Percentiles rank a stretch among this genome's conserved stretches.
Conservation (phyloP, 2,113 vertebrate species). For the Ellobius talpinus region DNA sequence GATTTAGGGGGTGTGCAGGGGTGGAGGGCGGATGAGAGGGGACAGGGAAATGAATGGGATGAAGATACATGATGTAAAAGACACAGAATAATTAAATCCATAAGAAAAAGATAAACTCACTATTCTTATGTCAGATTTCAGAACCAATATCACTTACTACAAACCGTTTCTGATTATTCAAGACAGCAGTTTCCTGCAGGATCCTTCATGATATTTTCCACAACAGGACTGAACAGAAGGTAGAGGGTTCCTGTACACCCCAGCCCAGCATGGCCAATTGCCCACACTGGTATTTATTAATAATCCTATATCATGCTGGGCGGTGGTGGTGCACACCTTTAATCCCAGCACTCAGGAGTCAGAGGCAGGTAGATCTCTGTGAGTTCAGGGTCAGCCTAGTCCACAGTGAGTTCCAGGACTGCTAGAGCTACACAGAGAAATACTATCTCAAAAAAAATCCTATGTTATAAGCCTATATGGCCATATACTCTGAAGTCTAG, state of each 20-base stretch:
- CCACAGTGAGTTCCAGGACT: not conserved
- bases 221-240: not conserved
- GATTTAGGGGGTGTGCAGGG: not conserved
- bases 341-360: not conserved
- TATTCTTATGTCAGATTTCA: constrained; percentile 27
- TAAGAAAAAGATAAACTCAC: not conserved
- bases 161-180: not conserved
- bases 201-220: not conserved
- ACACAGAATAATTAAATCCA: not conserved
- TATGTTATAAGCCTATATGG: not conserved
- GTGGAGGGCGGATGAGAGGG: not conserved
- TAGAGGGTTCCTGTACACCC: not conserved
- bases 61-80: not conserved
- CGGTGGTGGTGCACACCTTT: not conserved
- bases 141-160: not conserved
- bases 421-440: not conserved
- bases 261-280: not conserved
- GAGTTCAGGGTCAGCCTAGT: not conserved
- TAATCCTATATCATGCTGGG: not conserved
- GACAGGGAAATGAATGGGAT: not conserved
- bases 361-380: not conserved
- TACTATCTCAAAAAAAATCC: not conserved
- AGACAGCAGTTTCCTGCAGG: not conserved
- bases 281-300: too few relatives aligned
- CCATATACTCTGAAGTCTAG: not conserved